These are phyloP conservation scores for Ctenoplectra terminalis DNA, from an alignment of 1,140 invertebrate species.

Conservation along the genomic window DNA sequence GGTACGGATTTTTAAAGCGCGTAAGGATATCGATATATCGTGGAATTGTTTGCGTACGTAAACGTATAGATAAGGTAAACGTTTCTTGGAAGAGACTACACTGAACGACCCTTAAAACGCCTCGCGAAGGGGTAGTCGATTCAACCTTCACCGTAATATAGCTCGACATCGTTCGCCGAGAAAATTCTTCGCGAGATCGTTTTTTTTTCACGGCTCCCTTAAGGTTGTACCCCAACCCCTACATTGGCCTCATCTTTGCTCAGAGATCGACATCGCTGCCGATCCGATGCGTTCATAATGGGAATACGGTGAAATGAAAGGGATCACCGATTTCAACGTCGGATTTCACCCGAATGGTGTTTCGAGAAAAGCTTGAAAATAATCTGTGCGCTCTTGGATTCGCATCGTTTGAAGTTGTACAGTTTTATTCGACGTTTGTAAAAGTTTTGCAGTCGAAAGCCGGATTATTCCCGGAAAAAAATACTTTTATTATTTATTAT, in stretches of 20 bases:
- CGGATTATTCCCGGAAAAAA: no score
- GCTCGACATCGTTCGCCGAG: not conserved
- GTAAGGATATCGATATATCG: not conserved
- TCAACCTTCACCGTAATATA: slow-evolving; percentile 7
- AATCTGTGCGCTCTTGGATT: not conserved
- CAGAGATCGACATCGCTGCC: not conserved
- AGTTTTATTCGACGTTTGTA: not conserved
- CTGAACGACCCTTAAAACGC: slow-evolving; percentile 20
- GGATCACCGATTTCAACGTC: not conserved
- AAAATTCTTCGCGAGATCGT: slow-evolving; percentile 24
- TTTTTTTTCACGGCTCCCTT: slow-evolving; percentile 6
- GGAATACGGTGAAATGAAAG: not conserved
- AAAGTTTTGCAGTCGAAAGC: no score
- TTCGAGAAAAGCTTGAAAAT: not conserved
- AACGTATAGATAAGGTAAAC: not conserved
- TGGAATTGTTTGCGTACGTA: not conserved
- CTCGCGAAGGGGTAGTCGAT: slow-evolving; percentile 23
- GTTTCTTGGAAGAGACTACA: not conserved
- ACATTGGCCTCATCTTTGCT: not conserved
- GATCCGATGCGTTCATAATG: not conserved
- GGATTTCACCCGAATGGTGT: not conserved
- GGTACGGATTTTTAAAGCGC: not conserved
- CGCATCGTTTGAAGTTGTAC: not conserved
- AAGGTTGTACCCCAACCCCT: not conserved
- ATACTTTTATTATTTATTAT: no score